Conservation (phyloP, 2,113 vertebrate species). For the Apteryx owenii region DNA sequence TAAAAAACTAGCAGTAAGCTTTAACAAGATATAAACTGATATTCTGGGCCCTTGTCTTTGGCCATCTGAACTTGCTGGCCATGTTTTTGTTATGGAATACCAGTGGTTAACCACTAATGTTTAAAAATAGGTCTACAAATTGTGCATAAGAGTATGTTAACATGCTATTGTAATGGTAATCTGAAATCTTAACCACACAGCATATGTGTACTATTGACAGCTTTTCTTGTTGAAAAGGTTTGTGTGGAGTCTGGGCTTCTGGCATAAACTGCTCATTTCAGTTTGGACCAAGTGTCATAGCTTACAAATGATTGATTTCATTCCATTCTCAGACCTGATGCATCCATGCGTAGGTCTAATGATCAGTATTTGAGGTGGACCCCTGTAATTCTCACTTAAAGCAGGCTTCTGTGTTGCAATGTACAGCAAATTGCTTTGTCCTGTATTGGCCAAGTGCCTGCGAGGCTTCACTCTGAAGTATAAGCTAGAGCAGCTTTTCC, state of each 20-base stretch:
- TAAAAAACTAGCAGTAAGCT: not conserved
- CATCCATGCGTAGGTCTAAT: not conserved
- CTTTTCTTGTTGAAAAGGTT: not conserved
- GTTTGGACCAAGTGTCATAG: not conserved
- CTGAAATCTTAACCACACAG: not conserved
- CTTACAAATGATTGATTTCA: not conserved
- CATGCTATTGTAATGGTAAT: not conserved
- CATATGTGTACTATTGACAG: not conserved
- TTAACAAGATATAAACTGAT: not conserved
- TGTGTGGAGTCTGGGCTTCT: not conserved
- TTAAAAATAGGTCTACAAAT: not conserved
- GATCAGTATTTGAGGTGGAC: not conserved
- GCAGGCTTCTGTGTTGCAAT: not conserved
- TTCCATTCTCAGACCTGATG: not conserved
- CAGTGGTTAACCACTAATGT: not conserved
- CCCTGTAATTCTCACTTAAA: not conserved
- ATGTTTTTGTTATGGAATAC: not conserved
- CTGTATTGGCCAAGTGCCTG: not conserved
- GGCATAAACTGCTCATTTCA: not conserved
- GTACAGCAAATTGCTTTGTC: not conserved
- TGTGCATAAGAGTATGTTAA: not conserved
- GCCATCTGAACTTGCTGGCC: not conserved
- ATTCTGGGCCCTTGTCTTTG: not conserved
- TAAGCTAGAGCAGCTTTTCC: not conserved
- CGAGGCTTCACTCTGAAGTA: not conserved